These are phyloP conservation scores for Dasysyrphus tricinctus DNA, from an alignment of 2,888 invertebrate genomes.

Conservation along the genomic window DNA sequence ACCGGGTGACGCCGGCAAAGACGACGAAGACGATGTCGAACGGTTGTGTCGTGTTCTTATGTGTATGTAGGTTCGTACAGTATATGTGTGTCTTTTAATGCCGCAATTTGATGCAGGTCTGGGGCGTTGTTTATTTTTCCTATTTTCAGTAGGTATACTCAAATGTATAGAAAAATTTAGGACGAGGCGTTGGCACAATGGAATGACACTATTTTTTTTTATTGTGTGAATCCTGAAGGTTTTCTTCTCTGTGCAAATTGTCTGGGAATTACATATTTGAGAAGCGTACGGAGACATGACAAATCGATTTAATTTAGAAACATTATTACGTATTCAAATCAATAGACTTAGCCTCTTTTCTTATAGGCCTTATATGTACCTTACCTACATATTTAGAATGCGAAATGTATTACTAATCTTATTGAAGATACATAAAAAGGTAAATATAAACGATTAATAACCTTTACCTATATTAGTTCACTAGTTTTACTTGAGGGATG, in stretches of 20 bases:
- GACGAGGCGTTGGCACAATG: conserved; percentile 34
- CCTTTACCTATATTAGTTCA: too few relatives aligned
- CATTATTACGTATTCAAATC: background rate
- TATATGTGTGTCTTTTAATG: conserved; percentile 20
- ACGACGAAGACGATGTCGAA: background rate
- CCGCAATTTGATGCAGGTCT: conserved; percentile 56
- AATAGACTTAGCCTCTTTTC: background rate
- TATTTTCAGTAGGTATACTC: conserved; percentile 7
- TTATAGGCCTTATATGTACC: too few relatives aligned
- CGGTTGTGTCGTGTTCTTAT: background rate
- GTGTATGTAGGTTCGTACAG: background rate
- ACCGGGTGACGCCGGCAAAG: conserved; percentile 7
- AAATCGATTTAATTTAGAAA: conserved; percentile 16
- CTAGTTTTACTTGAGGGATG: too few relatives aligned
- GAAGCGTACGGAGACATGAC: background rate
- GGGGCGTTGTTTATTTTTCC: conserved; percentile 31
- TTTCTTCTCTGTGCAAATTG: conserved; percentile 16
- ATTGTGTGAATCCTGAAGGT: conserved; percentile 2
- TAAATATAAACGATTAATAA: too few relatives aligned
- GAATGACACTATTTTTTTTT: conserved; percentile 7
- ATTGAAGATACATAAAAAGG: too few relatives aligned
- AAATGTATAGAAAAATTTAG: conserved; percentile 11
- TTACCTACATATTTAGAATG: too few relatives aligned
- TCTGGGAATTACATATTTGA: background rate
- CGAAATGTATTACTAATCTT: too few relatives aligned